Percentiles rank a stretch among this genome's conserved stretches.
phyloP scores from a whole-genome alignment of 2,797 vertebrate genomes.

The Pangasius mekongensis region DNA sequence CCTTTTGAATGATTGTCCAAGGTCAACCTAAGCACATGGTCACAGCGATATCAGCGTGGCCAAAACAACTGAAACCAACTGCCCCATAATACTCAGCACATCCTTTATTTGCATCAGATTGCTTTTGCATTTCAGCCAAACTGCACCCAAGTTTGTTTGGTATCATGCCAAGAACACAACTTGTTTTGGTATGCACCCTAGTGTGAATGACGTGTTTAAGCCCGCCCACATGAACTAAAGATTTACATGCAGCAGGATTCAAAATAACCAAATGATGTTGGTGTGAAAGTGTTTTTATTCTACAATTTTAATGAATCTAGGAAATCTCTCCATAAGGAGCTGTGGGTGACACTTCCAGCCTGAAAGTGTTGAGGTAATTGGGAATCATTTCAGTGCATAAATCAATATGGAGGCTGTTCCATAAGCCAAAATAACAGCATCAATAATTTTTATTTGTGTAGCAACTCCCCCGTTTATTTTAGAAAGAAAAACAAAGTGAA shows the following conservation, averaged over 20 bases:
- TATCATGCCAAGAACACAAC: not conserved
- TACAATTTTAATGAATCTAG: not conserved
- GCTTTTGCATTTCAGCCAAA: not conserved
- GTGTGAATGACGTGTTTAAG: constrained; percentile 4
- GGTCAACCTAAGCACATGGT: not conserved
- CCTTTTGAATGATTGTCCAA: not conserved
- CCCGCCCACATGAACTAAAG: not conserved
- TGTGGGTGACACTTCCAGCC: not conserved
- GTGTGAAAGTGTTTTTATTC: not conserved
- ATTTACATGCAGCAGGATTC: not conserved
- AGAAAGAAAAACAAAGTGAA: not conserved
- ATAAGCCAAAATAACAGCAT: not conserved
- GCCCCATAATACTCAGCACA: not conserved
- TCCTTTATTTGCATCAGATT: not conserved
- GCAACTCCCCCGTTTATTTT: not conserved
- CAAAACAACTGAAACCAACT: not conserved
- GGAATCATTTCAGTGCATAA: constrained; percentile 1
- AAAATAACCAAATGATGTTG: not conserved
- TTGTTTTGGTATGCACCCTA: not conserved
- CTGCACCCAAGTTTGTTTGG: not conserved
- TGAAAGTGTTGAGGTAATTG: not conserved
- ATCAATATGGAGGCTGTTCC: not conserved
- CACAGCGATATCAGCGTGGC: not conserved
- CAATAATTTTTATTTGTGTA: not conserved
- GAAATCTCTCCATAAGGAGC: not conserved